These are phyloP conservation scores for Drosophila lacertosa DNA, from an alignment of 1,140 invertebrate species.

Conservation along the genomic window DNA sequence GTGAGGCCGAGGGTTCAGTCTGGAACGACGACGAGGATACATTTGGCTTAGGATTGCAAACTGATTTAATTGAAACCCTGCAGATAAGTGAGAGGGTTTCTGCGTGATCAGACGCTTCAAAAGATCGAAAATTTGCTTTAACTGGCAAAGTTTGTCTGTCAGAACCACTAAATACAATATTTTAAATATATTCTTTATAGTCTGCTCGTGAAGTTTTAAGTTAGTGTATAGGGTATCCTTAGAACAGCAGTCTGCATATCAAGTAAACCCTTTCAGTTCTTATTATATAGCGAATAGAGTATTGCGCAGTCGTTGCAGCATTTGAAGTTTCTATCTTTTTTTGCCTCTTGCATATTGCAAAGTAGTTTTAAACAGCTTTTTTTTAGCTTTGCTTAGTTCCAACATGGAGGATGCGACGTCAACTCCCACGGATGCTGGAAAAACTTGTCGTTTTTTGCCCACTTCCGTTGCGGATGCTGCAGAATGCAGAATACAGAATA, in stretches of 20 bases:
- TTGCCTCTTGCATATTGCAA: background rate
- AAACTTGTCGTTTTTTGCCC: slow-evolving; percentile 45
- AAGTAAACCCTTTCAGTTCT: too few relatives aligned
- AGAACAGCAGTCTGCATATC: too few relatives aligned
- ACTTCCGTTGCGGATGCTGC: slow-evolving; percentile 59
- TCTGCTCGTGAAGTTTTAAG: too few relatives aligned
- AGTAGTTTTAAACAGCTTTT: background rate
- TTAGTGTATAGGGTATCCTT: too few relatives aligned
- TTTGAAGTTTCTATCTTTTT: too few relatives aligned
- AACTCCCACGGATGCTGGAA: slow-evolving; percentile 38
- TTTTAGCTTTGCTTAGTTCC: background rate
- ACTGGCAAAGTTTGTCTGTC: too few relatives aligned
- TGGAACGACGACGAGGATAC: slow-evolving; percentile 11
- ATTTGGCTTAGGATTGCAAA: slow-evolving; percentile 6
- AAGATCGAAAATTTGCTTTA: background rate
- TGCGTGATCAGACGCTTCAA: slow-evolving; percentile 15
- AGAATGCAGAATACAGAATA: too few relatives aligned
- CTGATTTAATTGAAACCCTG: slow-evolving; percentile 31
- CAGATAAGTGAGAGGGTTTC: slow-evolving; percentile 3
- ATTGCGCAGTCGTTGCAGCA: too few relatives aligned
- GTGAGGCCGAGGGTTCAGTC: slow-evolving; percentile 4
- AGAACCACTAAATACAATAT: too few relatives aligned
- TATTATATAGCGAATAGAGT: too few relatives aligned
- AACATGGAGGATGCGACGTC: background rate
- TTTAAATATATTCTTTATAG: too few relatives aligned